These are phyloP conservation scores for Machaerirhynchus nigripectus DNA, from an alignment of 2,113 vertebrate genomes.

Conservation along the genomic window DNA sequence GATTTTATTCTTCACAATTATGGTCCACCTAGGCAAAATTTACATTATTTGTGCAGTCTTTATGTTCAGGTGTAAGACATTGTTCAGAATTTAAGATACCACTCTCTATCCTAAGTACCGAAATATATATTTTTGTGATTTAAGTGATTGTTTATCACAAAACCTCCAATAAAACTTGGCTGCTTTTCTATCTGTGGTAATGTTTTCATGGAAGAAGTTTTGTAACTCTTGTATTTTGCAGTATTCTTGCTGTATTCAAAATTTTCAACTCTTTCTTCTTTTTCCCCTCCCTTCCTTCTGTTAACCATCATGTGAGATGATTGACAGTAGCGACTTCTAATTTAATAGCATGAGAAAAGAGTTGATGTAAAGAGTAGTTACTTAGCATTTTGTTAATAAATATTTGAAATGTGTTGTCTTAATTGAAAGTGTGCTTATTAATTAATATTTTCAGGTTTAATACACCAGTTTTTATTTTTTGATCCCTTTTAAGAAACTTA, in stretches of 20 bases:
- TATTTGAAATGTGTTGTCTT: neutral
- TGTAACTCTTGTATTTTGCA: neutral
- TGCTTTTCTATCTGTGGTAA: neutral
- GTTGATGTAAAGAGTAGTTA: neutral
- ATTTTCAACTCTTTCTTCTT: neutral
- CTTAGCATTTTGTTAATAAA: neutral
- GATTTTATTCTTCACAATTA: neutral
- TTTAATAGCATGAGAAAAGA: neutral
- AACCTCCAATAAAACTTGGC: neutral
- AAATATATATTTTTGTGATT: neutral
- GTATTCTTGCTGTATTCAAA: neutral
- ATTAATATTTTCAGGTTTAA: neutral
- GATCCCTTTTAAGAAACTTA: neutral
- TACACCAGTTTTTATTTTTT: neutral
- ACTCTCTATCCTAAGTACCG: neutral
- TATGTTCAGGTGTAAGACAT: neutral
- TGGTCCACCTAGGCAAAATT: neutral
- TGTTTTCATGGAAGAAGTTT: neutral
- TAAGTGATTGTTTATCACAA: neutral
- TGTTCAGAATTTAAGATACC: neutral
- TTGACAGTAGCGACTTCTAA: accelerated
- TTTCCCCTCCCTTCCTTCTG: neutral
- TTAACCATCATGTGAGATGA: neutral
- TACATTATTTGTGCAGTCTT: neutral
- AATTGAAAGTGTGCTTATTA: neutral